Evolutionary conservation across 2,888 invertebrate species (phyloP).

Genomic region (Aelia acuminata): DNA sequence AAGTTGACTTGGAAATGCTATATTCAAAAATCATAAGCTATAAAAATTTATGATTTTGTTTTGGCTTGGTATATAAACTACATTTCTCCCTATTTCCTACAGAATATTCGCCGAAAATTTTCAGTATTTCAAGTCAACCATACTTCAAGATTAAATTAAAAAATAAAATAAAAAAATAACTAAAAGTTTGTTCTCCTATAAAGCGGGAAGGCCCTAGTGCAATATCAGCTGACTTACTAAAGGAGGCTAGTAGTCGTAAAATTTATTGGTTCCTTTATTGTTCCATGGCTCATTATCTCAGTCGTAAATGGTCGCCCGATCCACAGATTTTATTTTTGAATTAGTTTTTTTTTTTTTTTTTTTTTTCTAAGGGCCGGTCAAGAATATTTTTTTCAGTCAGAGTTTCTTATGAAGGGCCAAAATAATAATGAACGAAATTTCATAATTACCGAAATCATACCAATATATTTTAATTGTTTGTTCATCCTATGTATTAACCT

Average conservation of each 20-base stretch:
- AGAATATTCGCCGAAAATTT: background rate
- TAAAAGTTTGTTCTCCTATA: background rate
- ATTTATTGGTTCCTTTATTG: conserved; percentile 47
- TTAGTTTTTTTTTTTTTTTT: background rate
- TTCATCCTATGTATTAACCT: too few relatives aligned
- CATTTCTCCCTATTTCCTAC: background rate
- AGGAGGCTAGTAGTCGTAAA: conserved; percentile 25
- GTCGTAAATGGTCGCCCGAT: conserved; percentile 5
- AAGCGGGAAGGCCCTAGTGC: background rate
- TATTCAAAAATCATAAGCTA: too few relatives aligned
- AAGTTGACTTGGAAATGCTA: too few relatives aligned
- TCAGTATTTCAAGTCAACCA: background rate
- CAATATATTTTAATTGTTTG: too few relatives aligned
- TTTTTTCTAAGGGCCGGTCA: background rate
- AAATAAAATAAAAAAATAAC: background rate
- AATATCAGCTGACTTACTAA: conserved; percentile 39
- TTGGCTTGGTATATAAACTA: background rate
- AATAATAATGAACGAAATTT: background rate
- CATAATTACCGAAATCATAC: background rate
- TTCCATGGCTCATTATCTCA: conserved; percentile 42
- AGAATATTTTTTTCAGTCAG: background rate
- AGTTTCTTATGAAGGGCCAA: too few relatives aligned
- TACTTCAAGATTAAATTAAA: background rate
- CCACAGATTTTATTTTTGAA: conserved; percentile 9
- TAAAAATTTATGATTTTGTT: background rate